Conservation (phyloP, 2,797 vertebrate species). For the Brachyalestes nurse region DNA sequence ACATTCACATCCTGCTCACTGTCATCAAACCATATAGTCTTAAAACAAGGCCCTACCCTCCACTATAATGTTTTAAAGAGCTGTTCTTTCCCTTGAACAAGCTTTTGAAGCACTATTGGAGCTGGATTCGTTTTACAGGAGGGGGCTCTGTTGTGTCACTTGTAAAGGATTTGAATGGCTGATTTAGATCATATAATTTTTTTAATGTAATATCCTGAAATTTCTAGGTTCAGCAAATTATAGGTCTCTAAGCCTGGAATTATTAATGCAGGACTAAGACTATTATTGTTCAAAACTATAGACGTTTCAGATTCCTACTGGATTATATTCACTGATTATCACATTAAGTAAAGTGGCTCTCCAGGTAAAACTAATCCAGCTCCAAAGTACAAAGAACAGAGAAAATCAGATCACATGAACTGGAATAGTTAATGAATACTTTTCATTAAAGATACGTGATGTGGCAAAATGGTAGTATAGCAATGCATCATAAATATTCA, state of each 20-base stretch:
- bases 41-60: not conserved
- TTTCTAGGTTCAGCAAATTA: not conserved
- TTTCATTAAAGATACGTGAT: not conserved
- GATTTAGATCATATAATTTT: too few relatives aligned
- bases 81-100: not conserved
- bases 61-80: not conserved
- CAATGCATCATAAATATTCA: too few relatives aligned
- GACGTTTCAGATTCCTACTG: not conserved
- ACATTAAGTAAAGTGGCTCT: too few relatives aligned
- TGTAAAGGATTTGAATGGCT: not conserved
- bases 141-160: not conserved
- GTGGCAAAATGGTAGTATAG: too few relatives aligned
- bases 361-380: too few relatives aligned
- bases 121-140: not conserved
- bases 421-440: not conserved
- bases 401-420: not conserved
- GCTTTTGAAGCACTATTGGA: not conserved
- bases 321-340: too few relatives aligned
- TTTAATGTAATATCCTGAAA: not conserved
- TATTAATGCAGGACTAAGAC: not conserved
- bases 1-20: constrained; percentile 23
- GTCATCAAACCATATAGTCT: not conserved
- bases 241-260: not conserved
- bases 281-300: not conserved
- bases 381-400: too few relatives aligned